A percentile compares a stretch with the other conserved stretches of the same genome.
These are phyloP conservation scores for Mimumesa dahlbomi DNA, from an alignment of 2,888 invertebrate species.

Conservation along the genomic window DNA sequence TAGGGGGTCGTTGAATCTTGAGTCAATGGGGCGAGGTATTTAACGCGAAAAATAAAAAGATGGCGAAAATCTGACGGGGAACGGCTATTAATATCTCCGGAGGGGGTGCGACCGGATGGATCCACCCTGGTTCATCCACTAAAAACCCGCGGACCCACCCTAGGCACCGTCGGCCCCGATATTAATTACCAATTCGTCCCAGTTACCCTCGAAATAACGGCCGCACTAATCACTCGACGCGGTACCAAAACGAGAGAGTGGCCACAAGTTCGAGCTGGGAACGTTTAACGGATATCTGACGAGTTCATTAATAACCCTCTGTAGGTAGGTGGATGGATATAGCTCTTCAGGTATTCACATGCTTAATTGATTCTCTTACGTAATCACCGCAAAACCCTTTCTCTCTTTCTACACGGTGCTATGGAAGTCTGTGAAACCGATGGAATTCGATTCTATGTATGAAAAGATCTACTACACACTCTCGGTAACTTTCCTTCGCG, in stretches of 20 bases:
- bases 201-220: slow-evolving; percentile 45
- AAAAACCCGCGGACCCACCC: slow-evolving; percentile 40
- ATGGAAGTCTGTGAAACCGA: too few species aligned
- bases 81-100: slow-evolving; percentile 44
- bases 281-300: slow-evolving; percentile 72
- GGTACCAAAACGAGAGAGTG: slow-evolving; percentile 19
- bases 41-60: slow-evolving; percentile 40
- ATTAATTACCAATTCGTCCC: slow-evolving; percentile 63
- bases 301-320: slow-evolving; percentile 74
- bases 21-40: slow-evolving; percentile 44
- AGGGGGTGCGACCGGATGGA: slow-evolving; percentile 54
- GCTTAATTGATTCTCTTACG: slow-evolving; percentile 71
- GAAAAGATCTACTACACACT: too few species aligned
- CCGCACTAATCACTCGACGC: slow-evolving; percentile 47
- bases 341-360: slow-evolving; percentile 63
- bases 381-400: slow-evolving; percentile 63
- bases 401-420: slow-evolving; percentile 37
- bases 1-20: slow-evolving; percentile 13
- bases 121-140: slow-evolving; percentile 55
- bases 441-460: too few species aligned
- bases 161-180: slow-evolving; percentile 33
- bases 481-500: too few species aligned
- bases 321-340: slow-evolving; percentile 60
- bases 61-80: slow-evolving; percentile 15
- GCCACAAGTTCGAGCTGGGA: slow-evolving; percentile 56